Base-by-base conservation (phyloP, 1,140 invertebrate species). In the Mercenaria mercenaria region DNA sequence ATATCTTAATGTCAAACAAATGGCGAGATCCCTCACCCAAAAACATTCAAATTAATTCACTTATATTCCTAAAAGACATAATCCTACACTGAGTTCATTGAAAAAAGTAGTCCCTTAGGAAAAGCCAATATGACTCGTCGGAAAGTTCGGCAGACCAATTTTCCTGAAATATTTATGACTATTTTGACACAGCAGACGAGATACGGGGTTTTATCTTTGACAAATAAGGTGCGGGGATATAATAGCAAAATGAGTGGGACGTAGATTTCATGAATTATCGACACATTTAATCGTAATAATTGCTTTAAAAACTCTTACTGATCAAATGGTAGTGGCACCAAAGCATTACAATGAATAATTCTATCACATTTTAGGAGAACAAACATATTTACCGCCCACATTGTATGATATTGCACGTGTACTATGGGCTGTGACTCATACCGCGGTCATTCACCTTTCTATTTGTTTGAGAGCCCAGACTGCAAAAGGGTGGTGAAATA, bases 31-130 rank as follows among this genome's bases (percentile, higher is more conserved):
- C 50, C 8, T 26, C 47, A 0, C 26, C 29, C 50, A 8, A 20
- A 26, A 76, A 79, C n/a, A 79, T 37, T 56, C 43, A 79, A 59
- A 79, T 79, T 56, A 79, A 79, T 79, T 79, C 76, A 52, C 29
- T 59, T 32, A 11, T 50, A 79, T 56, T 52, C 76, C 76, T 79
- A 15, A 8, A 47, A 79, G 76, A 50, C 43, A 32, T 56, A 39
- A 32, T 79, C 76, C 76, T 79, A 79, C 76, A 50, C 76, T 26
- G 47, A 2, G 47, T 79, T 52, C 76, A 79, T 79, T 79, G 76
- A 52, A 56, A 77, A 74, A 79, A 79, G 29, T 37, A 79, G 76
- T 79, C 76, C 50, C 47, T 1, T 32, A 37, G 50, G 76, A 79
- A 79, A 32, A 20, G 76, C 18, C 67, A 41, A 32, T 20, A 72